Evolutionary conservation across 1,140 invertebrate species (phyloP), one percentile per base, ranked within the genome.

Genomic region (Lasioglossum baleicum): DNA sequence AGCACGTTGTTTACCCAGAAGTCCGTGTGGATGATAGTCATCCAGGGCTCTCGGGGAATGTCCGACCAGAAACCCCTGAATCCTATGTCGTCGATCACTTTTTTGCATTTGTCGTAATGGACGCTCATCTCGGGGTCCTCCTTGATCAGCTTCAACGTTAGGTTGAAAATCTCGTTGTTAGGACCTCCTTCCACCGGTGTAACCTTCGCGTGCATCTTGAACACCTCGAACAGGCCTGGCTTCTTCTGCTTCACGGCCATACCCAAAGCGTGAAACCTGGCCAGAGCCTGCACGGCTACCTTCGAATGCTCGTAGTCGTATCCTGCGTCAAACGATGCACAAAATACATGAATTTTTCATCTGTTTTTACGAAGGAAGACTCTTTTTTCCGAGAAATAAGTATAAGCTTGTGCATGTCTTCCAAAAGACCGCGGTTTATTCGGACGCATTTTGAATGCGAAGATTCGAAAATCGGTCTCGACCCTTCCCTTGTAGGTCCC

Each of bases 1-100:
- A 96, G 92, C 0, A 95, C 91, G 81, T 96, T 96, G 83, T 95
- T 95, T 7, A 93, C 90, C 95, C 95, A 96, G 63, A 95, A 93
- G 88, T 96, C 95, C 0, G 93, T 90, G 70, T 96, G 95, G 5
- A 93, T 88, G 31, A 94, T 92, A 0, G 93, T 94, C 0, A 92
- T 93, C 89, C 93, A 95, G 0, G 91, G 90, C 67, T 94, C 92
- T 0, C 88, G 85, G 0, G 91, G 90, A 0, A 72, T 53, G 2
- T 81, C 72, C 2, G 81, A 26, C 86, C 90, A 88, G 0, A 82
- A 0, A 17, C 79, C 80, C 48, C 31, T 85, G 53, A 87, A 44
- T 68, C 70, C n/a, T 75, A 82, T 17, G 22, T 84, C n/a, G 22
- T 68, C 42, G 63, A 90, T 51, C 3, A 89, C 75, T 13, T 78